These are phyloP conservation scores for Protodeltote pygarga DNA, from an alignment of 2,888 invertebrate species.

Conservation along the genomic window DNA sequence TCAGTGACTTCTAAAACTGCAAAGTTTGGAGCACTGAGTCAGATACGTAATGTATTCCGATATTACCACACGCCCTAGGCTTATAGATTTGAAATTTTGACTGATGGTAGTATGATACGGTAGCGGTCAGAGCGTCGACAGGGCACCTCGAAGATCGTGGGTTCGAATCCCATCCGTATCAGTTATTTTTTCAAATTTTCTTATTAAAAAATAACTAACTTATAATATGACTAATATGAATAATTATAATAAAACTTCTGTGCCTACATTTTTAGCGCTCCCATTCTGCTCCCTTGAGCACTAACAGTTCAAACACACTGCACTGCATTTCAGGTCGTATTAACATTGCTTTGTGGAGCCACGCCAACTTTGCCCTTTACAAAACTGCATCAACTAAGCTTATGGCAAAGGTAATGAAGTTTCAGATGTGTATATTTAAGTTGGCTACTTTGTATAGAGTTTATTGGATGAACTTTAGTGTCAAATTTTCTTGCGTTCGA, in stretches of 20 bases:
- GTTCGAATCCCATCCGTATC: no score
- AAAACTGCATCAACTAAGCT: constrained; percentile 35
- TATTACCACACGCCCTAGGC: no score
- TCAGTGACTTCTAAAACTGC: no score
- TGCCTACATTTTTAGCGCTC: not conserved
- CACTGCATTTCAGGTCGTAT: constrained; percentile 21
- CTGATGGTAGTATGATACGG: no score
- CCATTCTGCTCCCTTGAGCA: constrained; percentile 22
- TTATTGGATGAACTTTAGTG: no score
- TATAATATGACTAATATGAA: not conserved
- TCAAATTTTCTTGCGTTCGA: no score
- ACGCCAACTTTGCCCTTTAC: constrained; percentile 49
- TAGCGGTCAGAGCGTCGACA: no score
- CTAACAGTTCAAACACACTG: constrained; percentile 27
- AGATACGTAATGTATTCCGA: no score
- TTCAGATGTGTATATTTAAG: constrained; percentile 18
- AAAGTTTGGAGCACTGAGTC: no score
- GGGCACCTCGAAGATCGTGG: no score
- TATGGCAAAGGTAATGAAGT: constrained; percentile 38
- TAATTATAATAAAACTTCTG: constrained; percentile 9
- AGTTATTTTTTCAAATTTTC: no score
- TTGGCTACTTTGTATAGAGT: constrained; percentile 2
- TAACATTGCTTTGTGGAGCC: constrained; percentile 41
- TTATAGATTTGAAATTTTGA: no score
- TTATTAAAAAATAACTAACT: not conserved